phyloP scores from a whole-genome alignment of 2,888 invertebrate genomes.

The Habroteleia sp. region DNA sequence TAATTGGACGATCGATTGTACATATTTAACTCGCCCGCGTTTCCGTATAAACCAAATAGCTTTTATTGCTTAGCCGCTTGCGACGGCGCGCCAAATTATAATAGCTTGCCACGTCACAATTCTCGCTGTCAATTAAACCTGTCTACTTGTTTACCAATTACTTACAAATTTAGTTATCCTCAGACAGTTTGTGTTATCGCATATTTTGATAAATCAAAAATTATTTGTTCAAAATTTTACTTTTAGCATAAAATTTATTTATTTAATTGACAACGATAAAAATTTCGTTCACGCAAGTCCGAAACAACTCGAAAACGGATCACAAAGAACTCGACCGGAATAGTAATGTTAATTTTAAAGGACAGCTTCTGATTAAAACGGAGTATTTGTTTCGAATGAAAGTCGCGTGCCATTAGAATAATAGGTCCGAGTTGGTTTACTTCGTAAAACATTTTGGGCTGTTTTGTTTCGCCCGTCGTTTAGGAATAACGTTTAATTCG shows the following conservation, averaged over 20 bases:
- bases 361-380: slow-evolving; percentile 42
- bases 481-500: slow-evolving; percentile 41
- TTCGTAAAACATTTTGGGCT: slow-evolving; percentile 15
- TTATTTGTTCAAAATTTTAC: too few relatives aligned
- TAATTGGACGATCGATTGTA: slow-evolving; percentile 55
- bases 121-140: too few relatives aligned
- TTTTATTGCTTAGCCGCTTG: slow-evolving; percentile 26
- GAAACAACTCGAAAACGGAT: slow-evolving; percentile 37
- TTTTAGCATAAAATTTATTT: too few relatives aligned
- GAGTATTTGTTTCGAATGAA: slow-evolving; percentile 26
- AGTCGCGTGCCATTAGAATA: slow-evolving; percentile 37
- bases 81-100: slow-evolving; percentile 13
- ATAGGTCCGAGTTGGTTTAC: slow-evolving; percentile 24
- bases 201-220: too few relatives aligned
- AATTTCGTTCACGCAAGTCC: too few relatives aligned
- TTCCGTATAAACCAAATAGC: slow-evolving; percentile 20
- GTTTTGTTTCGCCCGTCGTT: slow-evolving; percentile 17
- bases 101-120: not conserved
- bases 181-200: too few relatives aligned
- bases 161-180: too few relatives aligned
- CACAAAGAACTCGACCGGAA: slow-evolving; percentile 14
- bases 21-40: slow-evolving; percentile 40
- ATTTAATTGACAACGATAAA: too few relatives aligned
- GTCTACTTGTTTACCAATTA: too few relatives aligned
- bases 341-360: slow-evolving; percentile 35